These are phyloP conservation scores for Epizoanthus rinbou DNA, from an alignment of 92 coral and sea anemone species.

Conservation along the genomic window DNA sequence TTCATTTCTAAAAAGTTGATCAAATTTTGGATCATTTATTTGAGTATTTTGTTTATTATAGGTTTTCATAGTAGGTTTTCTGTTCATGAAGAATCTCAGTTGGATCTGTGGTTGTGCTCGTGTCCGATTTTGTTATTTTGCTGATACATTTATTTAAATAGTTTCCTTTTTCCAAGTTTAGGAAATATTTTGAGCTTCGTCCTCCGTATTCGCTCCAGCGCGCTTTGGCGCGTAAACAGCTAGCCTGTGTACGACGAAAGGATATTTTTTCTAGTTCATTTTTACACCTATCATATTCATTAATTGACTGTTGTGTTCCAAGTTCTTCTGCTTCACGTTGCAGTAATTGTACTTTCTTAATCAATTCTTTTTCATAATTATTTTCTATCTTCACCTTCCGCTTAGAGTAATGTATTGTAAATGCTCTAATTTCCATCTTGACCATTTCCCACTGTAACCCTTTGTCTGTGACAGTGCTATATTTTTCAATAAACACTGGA, in stretches of 20 bases:
- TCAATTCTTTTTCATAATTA: not conserved
- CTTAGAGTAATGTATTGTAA: conserved; percentile 4
- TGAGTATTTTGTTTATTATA: not conserved
- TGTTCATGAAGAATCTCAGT: conserved; percentile 11
- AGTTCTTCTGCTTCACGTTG: not conserved
- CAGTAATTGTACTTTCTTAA: not conserved
- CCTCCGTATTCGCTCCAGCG: too few species aligned
- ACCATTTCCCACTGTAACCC: conserved; percentile 31
- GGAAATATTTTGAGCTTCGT: not conserved
- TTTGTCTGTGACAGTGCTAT: conserved; percentile 1
- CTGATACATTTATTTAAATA: conserved; percentile 8
- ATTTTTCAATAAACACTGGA: not conserved
- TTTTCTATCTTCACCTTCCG: not conserved
- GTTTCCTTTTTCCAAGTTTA: not conserved
- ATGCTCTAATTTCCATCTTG: conserved; percentile 32
- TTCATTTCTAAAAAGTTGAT: too few species aligned
- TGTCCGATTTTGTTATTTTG: not conserved
- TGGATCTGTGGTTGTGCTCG: not conserved
- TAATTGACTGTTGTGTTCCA: not conserved
- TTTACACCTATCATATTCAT: not conserved
- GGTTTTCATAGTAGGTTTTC: not conserved
- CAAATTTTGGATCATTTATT: not conserved
- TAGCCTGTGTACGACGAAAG: too few species aligned
- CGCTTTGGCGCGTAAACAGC: too few species aligned
- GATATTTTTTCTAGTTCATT: too few species aligned